These are phyloP conservation scores for Amblyornis subalaris DNA, from an alignment of 2,113 vertebrate species.

Conservation along the genomic window DNA sequence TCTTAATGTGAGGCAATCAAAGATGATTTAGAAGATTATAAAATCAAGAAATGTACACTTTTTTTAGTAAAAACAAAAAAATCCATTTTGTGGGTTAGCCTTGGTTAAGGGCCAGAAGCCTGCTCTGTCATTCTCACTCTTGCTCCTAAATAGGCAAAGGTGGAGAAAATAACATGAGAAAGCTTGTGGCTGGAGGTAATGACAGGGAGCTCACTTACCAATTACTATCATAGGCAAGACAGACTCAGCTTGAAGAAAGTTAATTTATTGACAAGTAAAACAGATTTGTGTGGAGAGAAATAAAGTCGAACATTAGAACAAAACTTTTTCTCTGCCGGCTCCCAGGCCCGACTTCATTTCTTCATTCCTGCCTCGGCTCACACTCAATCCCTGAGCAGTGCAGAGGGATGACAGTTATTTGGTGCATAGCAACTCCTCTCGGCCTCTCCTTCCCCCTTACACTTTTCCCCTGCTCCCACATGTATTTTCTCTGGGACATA, in stretches of 20 bases:
- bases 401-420: not conserved
- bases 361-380: not conserved
- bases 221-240: not conserved
- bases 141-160: not conserved
- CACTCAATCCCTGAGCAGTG: not conserved
- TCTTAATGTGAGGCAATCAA: not conserved
- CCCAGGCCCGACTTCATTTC: not conserved
- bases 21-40: not conserved
- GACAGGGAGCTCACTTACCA: not conserved
- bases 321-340: not conserved
- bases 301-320: not conserved
- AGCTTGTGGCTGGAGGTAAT: not conserved
- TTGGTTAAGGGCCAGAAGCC: not conserved
- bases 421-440: not conserved
- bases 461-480: accelerated
- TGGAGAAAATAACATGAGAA: not conserved
- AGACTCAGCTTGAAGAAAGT: not conserved
- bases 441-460: not conserved
- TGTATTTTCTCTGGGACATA: not conserved
- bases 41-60: not conserved
- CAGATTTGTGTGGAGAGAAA: not conserved
- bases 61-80: not conserved
- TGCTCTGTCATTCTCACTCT: not conserved
- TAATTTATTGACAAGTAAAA: not conserved
- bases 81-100: not conserved